These are phyloP conservation scores for Steinernema carpocapsae DNA, from an alignment of 2,888 invertebrate species.

Conservation along the genomic window DNA sequence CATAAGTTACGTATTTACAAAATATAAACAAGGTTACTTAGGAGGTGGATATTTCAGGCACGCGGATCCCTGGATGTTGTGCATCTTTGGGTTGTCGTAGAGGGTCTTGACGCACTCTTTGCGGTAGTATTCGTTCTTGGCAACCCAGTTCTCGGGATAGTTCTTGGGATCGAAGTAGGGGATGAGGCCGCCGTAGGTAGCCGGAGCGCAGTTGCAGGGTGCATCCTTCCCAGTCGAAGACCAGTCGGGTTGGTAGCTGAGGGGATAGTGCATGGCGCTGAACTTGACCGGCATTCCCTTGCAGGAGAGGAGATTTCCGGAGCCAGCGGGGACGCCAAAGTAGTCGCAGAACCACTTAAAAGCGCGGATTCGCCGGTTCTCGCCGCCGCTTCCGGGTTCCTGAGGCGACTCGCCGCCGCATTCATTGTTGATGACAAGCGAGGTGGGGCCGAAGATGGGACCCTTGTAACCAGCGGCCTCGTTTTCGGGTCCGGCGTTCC, in stretches of 20 bases:
- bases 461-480: conserved; percentile 53
- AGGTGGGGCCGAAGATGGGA: conserved; percentile 61
- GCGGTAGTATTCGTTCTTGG: conserved; percentile 50
- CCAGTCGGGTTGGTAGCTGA: conserved; percentile 62
- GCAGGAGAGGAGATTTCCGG: conserved; percentile 49
- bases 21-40: neutral
- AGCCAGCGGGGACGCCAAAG: conserved; percentile 53
- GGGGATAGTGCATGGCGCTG: conserved; percentile 52
- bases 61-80: conserved; percentile 53
- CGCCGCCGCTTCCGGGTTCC: conserved; percentile 53
- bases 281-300: conserved; percentile 57
- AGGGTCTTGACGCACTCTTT: conserved; percentile 51
- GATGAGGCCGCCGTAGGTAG: conserved; percentile 56
- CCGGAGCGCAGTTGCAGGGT: conserved; percentile 61
- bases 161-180: conserved; percentile 57
- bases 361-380: conserved; percentile 62
- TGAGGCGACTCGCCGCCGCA: conserved; percentile 59
- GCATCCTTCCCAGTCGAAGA: conserved; percentile 55
- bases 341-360: conserved; percentile 65
- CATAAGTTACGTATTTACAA: conserved; percentile 5
- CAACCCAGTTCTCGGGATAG: conserved; percentile 56
- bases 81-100: conserved; percentile 58
- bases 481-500: conserved; percentile 55
- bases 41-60: conserved; percentile 49
- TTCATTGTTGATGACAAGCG: conserved; percentile 62